Evolutionary conservation across 1,140 invertebrate genomes (phyloP).

Genomic region (Eumeta japonica): DNA sequence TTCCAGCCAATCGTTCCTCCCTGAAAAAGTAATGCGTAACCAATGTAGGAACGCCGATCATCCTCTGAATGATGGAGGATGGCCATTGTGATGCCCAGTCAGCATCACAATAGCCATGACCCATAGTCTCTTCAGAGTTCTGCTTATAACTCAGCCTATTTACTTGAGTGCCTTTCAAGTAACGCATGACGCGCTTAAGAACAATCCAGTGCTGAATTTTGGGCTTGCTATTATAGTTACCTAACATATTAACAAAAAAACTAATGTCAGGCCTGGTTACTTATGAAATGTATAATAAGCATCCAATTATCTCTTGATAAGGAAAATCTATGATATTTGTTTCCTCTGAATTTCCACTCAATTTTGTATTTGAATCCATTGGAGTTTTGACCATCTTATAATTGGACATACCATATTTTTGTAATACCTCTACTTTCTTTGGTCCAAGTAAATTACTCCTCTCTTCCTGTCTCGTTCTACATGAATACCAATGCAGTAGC

Average conservation of each 20-base stretch:
- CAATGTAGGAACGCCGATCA: conserved; percentile 18
- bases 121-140: conserved; percentile 12
- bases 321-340: too few relatives aligned
- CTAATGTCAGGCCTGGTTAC: too few relatives aligned
- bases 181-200: too few relatives aligned
- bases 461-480: conserved; percentile 16
- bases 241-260: conserved; percentile 9
- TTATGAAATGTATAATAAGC: conserved; percentile 17
- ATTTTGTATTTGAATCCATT: too few relatives aligned
- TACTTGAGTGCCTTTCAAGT: too few relatives aligned
- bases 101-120: conserved; percentile 35
- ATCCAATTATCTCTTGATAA: too few relatives aligned
- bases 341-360: conserved; percentile 15
- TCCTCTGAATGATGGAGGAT: conserved; percentile 16
- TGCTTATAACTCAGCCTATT: conserved; percentile 24
- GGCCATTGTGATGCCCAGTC: conserved; percentile 40
- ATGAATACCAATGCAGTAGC: too few relatives aligned
- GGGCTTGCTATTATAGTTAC: conserved; percentile 10
- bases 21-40: conserved; percentile 17
- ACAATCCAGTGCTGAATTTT: too few relatives aligned
- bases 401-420: too few relatives aligned
- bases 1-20: conserved; percentile 20
- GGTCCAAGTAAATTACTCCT: conserved; percentile 9
- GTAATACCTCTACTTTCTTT: conserved; percentile 16
- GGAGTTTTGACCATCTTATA: too few relatives aligned